Conservation (phyloP, 23 tunicate species). For the Trididemnum nubilum region DNA sequence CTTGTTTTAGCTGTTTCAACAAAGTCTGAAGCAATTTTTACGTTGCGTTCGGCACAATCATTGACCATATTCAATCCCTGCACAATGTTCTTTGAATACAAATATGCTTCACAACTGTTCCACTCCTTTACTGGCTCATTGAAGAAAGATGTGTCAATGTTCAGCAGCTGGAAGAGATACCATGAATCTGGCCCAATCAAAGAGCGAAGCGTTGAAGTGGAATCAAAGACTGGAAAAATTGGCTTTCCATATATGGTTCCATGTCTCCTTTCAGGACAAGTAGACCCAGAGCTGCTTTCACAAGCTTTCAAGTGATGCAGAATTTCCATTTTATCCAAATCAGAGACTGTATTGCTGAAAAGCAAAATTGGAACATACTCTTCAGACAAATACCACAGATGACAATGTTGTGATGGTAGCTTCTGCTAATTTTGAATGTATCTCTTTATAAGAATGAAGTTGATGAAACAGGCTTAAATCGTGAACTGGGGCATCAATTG, state of each 20-base stretch:
- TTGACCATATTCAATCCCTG: not conserved
- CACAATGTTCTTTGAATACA: not conserved
- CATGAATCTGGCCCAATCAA: not conserved
- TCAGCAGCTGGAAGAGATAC: not conserved
- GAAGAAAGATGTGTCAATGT: not conserved
- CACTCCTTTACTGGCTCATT: not conserved
- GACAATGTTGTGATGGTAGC: not conserved
- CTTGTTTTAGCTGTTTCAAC: not conserved
- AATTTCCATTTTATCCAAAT: too few species aligned
- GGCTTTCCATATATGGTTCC: constrained; percentile 2
- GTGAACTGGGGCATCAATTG: not conserved
- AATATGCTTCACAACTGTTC: not conserved
- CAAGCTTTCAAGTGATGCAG: not conserved
- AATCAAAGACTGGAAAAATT: not conserved
- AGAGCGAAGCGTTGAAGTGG: not conserved
- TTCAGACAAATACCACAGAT: not conserved
- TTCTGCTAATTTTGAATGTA: not conserved
- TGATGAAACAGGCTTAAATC: not conserved
- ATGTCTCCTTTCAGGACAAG: not conserved
- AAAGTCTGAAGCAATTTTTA: not conserved
- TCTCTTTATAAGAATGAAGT: not conserved
- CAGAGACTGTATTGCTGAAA: not conserved
- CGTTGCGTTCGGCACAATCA: not conserved
- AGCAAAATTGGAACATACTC: not conserved
- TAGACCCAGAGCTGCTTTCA: not conserved